These are phyloP conservation scores for Drosophila equinoxialis DNA, from an alignment of 1,140 invertebrate genomes.

Conservation along the genomic window DNA sequence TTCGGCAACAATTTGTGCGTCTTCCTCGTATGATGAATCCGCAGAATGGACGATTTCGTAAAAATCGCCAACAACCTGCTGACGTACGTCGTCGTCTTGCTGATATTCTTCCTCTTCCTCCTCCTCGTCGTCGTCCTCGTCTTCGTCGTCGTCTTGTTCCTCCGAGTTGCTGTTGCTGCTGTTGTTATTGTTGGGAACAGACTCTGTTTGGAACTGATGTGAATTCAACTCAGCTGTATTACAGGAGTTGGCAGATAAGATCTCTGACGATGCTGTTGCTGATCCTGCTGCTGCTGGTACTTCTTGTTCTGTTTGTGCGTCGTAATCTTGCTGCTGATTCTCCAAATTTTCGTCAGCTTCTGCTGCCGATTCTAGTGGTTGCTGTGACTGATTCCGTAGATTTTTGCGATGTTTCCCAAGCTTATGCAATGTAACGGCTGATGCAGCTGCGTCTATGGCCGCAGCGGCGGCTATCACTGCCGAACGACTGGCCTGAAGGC, in stretches of 20 bases:
- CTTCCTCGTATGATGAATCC: slow-evolving; percentile 72
- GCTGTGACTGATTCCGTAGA: slow-evolving; percentile 50
- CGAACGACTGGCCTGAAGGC: slow-evolving; percentile 46
- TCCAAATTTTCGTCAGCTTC: slow-evolving; percentile 29
- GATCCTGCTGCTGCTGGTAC: neutral
- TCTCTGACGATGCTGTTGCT: neutral
- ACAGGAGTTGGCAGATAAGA: neutral
- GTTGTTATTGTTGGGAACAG: neutral
- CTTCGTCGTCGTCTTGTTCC: slow-evolving; percentile 42
- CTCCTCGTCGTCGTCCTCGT: slow-evolving; percentile 60
- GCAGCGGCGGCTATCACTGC: slow-evolving; percentile 50
- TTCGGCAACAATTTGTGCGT: slow-evolving; percentile 73
- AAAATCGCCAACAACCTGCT: slow-evolving; percentile 28
- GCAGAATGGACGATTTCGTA: slow-evolving; percentile 72
- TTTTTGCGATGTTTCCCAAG: slow-evolving; percentile 60
- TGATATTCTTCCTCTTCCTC: slow-evolving; percentile 59
- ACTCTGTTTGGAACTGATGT: slow-evolving; percentile 8
- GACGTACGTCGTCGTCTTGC: slow-evolving; percentile 58
- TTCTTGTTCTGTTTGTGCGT: slow-evolving; percentile 12
- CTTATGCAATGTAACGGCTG: slow-evolving; percentile 27
- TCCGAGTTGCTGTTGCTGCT: slow-evolving; percentile 37
- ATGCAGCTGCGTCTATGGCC: slow-evolving; percentile 48
- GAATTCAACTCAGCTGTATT: neutral
- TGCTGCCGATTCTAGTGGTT: slow-evolving; percentile 14
- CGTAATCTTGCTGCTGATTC: neutral